These are phyloP conservation scores for Lycaena phlaeas DNA, from an alignment of 2,888 invertebrate genomes.

Conservation along the genomic window DNA sequence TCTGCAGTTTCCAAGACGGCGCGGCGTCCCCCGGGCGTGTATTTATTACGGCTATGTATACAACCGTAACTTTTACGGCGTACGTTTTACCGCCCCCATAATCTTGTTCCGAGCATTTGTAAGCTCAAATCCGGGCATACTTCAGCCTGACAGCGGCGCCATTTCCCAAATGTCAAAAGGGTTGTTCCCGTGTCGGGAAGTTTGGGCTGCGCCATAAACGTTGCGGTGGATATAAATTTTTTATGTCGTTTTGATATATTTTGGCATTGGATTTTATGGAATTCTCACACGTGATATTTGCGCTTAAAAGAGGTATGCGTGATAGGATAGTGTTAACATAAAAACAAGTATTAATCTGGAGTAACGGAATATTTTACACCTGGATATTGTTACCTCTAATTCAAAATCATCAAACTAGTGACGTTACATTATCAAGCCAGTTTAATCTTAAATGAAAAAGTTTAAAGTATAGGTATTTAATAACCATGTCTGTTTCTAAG, in stretches of 20 bases:
- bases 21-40: constrained; percentile 20
- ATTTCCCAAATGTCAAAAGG: constrained; percentile 50
- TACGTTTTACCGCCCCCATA: constrained; percentile 38
- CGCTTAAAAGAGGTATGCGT: no score
- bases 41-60: constrained; percentile 3
- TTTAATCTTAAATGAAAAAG: no score
- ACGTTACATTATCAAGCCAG: no score
- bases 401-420: no score
- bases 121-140: constrained; percentile 49
- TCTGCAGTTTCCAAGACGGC: constrained; percentile 1
- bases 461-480: no score
- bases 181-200: constrained; percentile 30
- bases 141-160: constrained; percentile 50
- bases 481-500: no score
- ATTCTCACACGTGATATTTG: no score
- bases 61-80: constrained; percentile 45
- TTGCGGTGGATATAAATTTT: constrained; percentile 20
- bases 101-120: constrained; percentile 48
- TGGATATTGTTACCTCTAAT: no score
- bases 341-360: no score
- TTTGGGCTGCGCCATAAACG: constrained; percentile 15
- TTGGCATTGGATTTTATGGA: neutral
- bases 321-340: no score
- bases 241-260: constrained; percentile 9
- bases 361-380: no score